Evolutionary conservation across 2,113 vertebrate genomes (phyloP).

Genomic region (Brevimyrus niger): DNA sequence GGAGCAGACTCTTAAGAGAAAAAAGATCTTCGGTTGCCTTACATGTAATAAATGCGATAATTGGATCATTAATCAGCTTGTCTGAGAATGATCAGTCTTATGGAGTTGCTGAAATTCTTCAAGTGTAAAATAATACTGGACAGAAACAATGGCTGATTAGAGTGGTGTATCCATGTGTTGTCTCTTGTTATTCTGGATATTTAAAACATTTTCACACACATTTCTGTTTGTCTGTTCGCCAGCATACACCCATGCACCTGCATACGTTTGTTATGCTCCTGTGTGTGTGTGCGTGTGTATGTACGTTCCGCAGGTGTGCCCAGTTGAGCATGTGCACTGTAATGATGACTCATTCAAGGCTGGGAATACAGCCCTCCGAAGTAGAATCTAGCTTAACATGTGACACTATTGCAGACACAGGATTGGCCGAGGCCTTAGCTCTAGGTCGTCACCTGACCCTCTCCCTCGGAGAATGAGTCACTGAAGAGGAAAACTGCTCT

Average conservation of each 20-base stretch:
- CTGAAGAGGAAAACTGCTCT: conserved; percentile 7
- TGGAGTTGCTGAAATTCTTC: background rate
- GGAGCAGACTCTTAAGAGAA: background rate
- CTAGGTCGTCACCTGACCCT: conserved; percentile 21
- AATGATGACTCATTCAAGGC: conserved; percentile 14
- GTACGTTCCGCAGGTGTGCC: background rate
- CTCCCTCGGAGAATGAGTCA: conserved; percentile 14
- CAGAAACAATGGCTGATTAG: background rate
- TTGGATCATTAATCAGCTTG: background rate
- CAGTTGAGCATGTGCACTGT: background rate
- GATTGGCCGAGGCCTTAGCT: conserved; percentile 8
- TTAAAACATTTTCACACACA: background rate
- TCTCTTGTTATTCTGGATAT: background rate
- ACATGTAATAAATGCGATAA: background rate
- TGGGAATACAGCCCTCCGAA: conserved; percentile 7
- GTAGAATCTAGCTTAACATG: background rate
- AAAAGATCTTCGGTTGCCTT: background rate
- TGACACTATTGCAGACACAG: background rate
- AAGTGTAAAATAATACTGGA: background rate
- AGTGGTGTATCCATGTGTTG: background rate
- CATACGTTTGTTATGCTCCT: background rate
- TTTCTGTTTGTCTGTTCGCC: background rate
- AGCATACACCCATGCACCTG: background rate
- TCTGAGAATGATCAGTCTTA: background rate
- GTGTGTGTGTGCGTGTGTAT: background rate